Evolutionary conservation across 2,797 vertebrate species (phyloP).

Genomic region (Cyprinodon diabolis): DNA sequence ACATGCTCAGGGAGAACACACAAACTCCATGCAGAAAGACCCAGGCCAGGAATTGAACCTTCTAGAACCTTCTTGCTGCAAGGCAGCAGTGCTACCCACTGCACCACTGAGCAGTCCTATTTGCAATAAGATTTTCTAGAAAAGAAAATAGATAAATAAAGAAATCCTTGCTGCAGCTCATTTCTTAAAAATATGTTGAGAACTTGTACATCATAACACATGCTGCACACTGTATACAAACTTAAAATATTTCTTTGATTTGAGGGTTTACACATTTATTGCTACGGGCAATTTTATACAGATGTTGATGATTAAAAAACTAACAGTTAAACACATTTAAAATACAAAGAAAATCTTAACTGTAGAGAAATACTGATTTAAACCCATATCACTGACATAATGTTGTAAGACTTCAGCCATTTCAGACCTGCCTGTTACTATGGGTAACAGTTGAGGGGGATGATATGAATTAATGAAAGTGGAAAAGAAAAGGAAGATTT

Average conservation of each 20-base stretch:
- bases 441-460: not conserved
- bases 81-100: too few species aligned
- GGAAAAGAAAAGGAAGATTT: not conserved
- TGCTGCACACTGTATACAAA: not conserved
- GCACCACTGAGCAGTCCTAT: too few species aligned
- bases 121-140: not conserved
- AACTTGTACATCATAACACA: not conserved
- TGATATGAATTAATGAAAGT: conserved; percentile 21
- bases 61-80: too few species aligned
- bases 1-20: too few species aligned
- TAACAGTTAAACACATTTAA: not conserved
- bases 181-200: not conserved
- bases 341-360: not conserved
- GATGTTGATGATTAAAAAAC: not conserved
- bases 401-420: not conserved
- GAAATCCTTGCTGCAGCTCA: not conserved
- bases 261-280: not conserved
- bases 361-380: not conserved
- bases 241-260: not conserved
- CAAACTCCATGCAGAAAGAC: too few species aligned
- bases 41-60: too few species aligned
- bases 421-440: not conserved
- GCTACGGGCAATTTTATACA: not conserved
- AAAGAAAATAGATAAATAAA: not conserved
- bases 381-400: not conserved